phyloP scores from a whole-genome alignment of 2,113 vertebrate species.

The Pelusios castaneus region DNA sequence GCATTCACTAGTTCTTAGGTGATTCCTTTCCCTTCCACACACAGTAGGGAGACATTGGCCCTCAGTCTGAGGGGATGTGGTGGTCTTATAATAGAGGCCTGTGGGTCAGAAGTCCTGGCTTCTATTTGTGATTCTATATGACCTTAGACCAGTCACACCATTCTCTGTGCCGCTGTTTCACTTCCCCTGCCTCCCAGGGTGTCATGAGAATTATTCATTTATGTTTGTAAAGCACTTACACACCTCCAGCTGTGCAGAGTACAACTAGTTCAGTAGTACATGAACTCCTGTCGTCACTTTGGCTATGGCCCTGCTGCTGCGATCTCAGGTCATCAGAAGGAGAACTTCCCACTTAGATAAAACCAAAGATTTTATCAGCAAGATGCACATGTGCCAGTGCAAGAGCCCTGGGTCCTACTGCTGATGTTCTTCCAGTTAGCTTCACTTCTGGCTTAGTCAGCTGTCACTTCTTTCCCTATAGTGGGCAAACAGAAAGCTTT shows the following conservation, averaged over 20 bases:
- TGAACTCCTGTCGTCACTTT: not conserved
- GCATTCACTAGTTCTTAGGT: not conserved
- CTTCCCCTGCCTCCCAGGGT: not conserved
- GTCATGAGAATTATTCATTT: not conserved
- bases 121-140: not conserved
- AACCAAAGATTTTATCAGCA: not conserved
- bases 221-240: not conserved
- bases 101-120: not conserved
- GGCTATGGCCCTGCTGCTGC: not conserved
- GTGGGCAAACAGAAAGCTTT: not conserved
- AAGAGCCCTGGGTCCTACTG: not conserved
- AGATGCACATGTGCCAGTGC: not conserved
- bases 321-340: slow-evolving; percentile 21
- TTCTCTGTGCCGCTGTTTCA: not conserved
- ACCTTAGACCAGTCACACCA: not conserved
- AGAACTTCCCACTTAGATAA: not conserved
- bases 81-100: not conserved
- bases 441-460: not conserved
- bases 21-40: not conserved
- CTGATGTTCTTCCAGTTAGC: not conserved
- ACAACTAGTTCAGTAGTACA: not conserved
- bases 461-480: not conserved
- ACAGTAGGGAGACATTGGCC: not conserved
- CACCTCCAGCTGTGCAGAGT: not conserved
- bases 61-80: not conserved